Conservation (phyloP, 2,888 invertebrate genomes). For the Spisula solida region DNA sequence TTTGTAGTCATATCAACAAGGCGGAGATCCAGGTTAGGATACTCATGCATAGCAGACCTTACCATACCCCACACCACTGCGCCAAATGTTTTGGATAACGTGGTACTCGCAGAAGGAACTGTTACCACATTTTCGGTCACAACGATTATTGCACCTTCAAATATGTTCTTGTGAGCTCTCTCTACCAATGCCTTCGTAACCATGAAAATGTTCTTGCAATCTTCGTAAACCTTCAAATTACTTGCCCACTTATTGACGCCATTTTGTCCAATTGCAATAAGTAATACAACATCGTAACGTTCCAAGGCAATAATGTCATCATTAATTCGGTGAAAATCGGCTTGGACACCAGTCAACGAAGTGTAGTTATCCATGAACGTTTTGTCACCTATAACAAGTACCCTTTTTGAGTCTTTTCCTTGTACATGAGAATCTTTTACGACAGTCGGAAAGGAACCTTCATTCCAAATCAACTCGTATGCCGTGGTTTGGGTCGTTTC, state of each 20-base stretch:
- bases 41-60: conserved; percentile 52
- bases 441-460: neutral
- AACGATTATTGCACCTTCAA: conserved; percentile 21
- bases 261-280: neutral
- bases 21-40: conserved; percentile 14
- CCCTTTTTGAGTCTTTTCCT: neutral
- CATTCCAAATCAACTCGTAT: conserved; percentile 1
- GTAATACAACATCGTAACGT: neutral
- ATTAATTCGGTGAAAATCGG: neutral
- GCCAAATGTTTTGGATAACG: conserved; percentile 39
- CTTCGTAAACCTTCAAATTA: neutral
- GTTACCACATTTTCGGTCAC: conserved; percentile 47
- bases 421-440: neutral
- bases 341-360: neutral
- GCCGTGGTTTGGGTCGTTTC: neutral
- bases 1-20: conserved; percentile 41
- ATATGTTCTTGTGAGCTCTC: neutral
- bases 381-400: neutral
- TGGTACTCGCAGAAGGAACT: neutral
- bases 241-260: neutral
- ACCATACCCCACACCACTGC: conserved; percentile 71
- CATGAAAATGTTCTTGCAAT: neutral
- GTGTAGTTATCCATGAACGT: neutral
- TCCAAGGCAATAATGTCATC: neutral
- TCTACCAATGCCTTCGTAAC: neutral